Evolutionary conservation across 1,140 invertebrate species (phyloP).

Genomic region (Zaprionus camerounensis): DNA sequence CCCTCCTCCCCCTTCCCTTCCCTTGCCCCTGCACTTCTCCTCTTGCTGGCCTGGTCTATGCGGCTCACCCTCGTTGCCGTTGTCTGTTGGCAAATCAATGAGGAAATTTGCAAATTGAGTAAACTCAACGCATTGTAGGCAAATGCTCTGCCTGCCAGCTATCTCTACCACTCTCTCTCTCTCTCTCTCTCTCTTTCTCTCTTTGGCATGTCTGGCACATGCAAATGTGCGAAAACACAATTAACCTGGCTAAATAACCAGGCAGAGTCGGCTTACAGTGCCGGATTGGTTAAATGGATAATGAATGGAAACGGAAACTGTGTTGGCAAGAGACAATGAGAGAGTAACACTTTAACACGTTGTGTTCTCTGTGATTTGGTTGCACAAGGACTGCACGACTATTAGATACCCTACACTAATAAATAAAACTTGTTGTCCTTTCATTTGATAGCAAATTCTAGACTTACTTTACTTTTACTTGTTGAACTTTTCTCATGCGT

Average conservation of each 20-base stretch:
- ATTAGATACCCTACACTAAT: neutral
- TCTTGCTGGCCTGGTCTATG: neutral
- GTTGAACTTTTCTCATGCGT: neutral
- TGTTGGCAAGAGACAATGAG: slow-evolving; percentile 3
- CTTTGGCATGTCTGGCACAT: slow-evolving; percentile 22
- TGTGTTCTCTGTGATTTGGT: neutral
- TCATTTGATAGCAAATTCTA: neutral
- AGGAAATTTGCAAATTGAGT: slow-evolving; percentile 75
- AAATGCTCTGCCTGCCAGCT: slow-evolving; percentile 13
- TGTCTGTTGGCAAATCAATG: slow-evolving; percentile 70
- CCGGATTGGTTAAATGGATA: neutral
- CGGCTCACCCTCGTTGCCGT: slow-evolving; percentile 28
- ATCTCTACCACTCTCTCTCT: slow-evolving; percentile 3
- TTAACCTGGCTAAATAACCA: slow-evolving; percentile 23
- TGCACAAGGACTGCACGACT: neutral
- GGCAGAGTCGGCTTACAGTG: slow-evolving; percentile 15
- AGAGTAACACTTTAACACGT: neutral
- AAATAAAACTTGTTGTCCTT: neutral
- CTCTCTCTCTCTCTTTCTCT: neutral
- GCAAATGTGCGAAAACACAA: slow-evolving; percentile 43
- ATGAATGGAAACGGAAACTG: slow-evolving; percentile 39
- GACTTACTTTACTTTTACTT: too few relatives aligned
- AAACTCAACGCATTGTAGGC: slow-evolving; percentile 55
- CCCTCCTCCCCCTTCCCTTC: neutral
- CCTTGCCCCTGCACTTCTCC: neutral